Base-by-base conservation (phyloP, 2,888 invertebrate genomes). In the Monoplex corrugatus region DNA sequence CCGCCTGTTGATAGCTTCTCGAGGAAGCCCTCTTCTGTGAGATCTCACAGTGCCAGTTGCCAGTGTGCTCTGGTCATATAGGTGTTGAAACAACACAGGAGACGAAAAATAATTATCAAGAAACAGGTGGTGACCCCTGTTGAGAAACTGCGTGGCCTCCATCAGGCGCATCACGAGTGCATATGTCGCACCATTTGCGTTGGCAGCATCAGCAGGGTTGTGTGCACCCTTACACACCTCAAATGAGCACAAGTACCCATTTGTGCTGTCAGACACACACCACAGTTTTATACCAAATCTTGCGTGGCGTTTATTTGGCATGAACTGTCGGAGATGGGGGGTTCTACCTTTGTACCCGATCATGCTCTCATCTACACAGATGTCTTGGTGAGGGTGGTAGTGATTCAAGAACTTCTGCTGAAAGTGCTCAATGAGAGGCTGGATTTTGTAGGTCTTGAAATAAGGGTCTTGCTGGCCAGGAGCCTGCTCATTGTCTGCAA, bases 351-450 rank as follows among this genome's bases (percentile, higher is more conserved):
- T 82, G n/a, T 82, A 82, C 68, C 68, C 68, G 1, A 82, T 44
- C 88, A 88, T 80, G 83, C 63, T 82, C 43, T 88, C 83, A 68
- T 88, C 88, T n/a, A 82, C 57, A 68, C 82, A 19, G 43, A 82
- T n/a, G n/a, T 40, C 40, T 10, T 32, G 16, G 32, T 80, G 28
- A 10, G 88, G 88, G 28, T 45, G 28, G 43, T 82, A 88, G 19
- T 82, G 28, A 19, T 28, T n/a, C n/a, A 83, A 43, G n/a, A 82
- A 82, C 10, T 3, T 32, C 1, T 32, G 28, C 2, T 43, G 23
- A 44, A 82, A 57, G 35, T 88, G 88, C 19, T 88, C 50, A 63
- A 88, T 68, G 6, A 88, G 38, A 13, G 40, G 3, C 45, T 88
- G 35, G 6, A 88, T 38, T 32, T 88, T 88, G 40, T 83, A 88